phyloP scores from a whole-genome alignment of 1,140 invertebrate species.

The Teleogryllus occipitalis region DNA sequence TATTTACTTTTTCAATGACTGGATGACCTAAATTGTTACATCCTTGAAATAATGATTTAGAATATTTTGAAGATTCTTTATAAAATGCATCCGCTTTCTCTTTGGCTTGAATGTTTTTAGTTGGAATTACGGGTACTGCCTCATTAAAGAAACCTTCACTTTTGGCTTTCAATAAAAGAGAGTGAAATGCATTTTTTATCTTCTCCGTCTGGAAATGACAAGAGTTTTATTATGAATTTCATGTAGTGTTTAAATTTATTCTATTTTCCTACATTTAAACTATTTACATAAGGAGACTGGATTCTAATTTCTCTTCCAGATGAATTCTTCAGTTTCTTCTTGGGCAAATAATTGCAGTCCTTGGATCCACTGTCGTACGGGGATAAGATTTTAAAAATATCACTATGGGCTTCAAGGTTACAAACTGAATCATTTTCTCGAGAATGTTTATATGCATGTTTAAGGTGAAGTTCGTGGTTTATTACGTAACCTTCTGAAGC shows the following conservation, averaged over 20 bases:
- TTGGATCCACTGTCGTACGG: not conserved
- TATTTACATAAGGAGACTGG: not conserved
- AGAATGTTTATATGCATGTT: not conserved
- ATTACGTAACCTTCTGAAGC: not conserved
- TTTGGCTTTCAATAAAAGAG: not conserved
- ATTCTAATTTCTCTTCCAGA: not conserved
- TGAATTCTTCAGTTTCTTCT: not conserved
- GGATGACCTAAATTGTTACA: slow-evolving; percentile 30
- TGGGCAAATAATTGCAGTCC: not conserved
- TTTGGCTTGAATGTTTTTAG: not conserved
- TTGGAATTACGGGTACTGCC: not conserved
- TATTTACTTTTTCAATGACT: slow-evolving; percentile 30
- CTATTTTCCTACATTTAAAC: no score
- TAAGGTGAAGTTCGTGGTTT: not conserved
- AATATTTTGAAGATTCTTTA: not conserved
- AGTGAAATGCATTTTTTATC: not conserved
- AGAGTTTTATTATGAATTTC: no score
- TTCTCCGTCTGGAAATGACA: not conserved
- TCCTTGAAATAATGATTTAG: slow-evolving; percentile 29
- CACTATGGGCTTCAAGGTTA: not conserved
- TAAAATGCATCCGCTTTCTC: not conserved
- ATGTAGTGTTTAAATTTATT: no score
- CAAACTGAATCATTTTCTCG: not conserved
- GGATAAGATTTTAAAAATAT: not conserved
- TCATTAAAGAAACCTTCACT: not conserved